phyloP scores from a whole-genome alignment of 2,113 vertebrate species.

The Pelodiscus sinensis region DNA sequence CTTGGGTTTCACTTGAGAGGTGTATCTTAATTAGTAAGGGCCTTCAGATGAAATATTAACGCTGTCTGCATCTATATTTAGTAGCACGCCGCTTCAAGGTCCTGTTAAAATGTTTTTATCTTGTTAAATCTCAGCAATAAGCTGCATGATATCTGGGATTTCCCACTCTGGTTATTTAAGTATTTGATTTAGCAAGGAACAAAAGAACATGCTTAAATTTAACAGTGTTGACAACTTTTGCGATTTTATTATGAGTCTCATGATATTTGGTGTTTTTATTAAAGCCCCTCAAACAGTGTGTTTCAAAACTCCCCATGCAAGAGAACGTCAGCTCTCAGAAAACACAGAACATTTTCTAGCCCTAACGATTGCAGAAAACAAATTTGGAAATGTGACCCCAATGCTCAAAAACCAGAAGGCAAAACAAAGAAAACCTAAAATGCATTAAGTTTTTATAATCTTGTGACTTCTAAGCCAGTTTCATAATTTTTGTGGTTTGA shows the following conservation, averaged over 20 bases:
- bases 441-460: neutral
- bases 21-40: neutral
- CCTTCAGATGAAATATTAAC: neutral
- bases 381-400: neutral
- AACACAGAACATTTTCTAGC: neutral
- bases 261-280: neutral
- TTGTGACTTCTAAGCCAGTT: neutral
- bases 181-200: neutral
- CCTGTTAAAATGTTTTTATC: neutral
- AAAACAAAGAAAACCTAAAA: neutral
- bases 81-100: neutral
- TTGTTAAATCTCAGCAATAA: neutral
- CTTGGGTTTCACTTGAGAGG: neutral
- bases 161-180: neutral
- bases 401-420: neutral
- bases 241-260: neutral
- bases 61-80: neutral
- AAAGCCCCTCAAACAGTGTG: neutral
- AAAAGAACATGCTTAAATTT: neutral
- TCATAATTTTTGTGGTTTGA: neutral
- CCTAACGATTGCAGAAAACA: neutral
- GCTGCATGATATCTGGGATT: neutral
- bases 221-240: neutral
- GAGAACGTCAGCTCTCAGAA: neutral
- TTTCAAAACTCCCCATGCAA: neutral